Conservation (phyloP, 2,888 invertebrate species). For the Electrophaes corylata region DNA sequence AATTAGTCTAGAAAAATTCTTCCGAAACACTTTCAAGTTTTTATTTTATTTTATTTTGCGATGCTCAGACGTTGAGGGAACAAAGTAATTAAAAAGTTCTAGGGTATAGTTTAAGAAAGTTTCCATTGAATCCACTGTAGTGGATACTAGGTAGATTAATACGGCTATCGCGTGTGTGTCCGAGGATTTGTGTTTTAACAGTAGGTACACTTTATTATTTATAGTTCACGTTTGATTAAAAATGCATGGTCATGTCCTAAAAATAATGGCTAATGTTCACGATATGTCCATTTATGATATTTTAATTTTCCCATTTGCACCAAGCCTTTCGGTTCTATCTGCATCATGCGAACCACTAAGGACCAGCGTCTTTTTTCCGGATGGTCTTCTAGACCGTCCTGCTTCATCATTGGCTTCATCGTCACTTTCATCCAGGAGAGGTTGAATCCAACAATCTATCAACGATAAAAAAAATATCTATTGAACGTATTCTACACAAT, state of each 20-base stretch:
- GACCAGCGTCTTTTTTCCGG: no score
- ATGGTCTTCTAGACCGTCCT: no score
- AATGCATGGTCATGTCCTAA: conserved; percentile 53
- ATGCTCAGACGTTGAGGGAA: conserved; percentile 55
- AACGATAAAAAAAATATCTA: no score
- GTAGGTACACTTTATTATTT: conserved; percentile 50
- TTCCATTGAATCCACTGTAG: conserved; percentile 41
- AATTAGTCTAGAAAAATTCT: conserved; percentile 45
- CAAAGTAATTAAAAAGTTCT: conserved; percentile 67
- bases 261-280: conserved; percentile 46
- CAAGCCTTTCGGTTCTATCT: no score
- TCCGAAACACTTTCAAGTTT: conserved; percentile 45
- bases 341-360: no score
- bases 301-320: conserved; percentile 1
- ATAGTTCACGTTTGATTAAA: conserved; percentile 51
- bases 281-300: conserved; percentile 24
- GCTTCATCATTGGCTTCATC: no score
- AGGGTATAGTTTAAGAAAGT: conserved; percentile 53
- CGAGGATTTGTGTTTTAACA: conserved; percentile 51
- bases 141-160: conserved; percentile 52
- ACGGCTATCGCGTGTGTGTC: conserved; percentile 54
- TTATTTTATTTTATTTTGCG: conserved; percentile 49
- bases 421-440: no score
- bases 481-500: no score
- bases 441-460: no score